Conservation (phyloP, 2,797 vertebrate species). For the Tragopan temminckii region DNA sequence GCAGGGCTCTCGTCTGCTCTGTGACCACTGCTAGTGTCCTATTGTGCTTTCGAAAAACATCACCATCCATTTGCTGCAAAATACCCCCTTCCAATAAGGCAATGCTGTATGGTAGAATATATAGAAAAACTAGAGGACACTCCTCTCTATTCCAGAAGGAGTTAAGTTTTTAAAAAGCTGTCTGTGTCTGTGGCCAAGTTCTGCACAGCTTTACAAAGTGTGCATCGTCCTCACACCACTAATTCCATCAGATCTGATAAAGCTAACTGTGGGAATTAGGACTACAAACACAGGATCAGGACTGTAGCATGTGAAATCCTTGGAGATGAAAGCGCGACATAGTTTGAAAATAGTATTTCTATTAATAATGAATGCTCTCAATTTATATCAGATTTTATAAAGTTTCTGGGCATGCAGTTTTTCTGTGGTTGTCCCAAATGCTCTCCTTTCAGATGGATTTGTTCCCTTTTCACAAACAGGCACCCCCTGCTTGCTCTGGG, state of each 20-base stretch:
- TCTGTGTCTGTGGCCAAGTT: neutral
- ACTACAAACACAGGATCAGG: conserved; percentile 40
- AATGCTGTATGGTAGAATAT: neutral
- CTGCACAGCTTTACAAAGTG: neutral
- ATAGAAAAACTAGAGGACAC: neutral
- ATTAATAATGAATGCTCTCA: conserved; percentile 50
- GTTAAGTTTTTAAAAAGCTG: neutral
- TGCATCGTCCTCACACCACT: neutral
- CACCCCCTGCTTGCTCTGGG: neutral
- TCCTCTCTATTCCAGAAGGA: neutral
- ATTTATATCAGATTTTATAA: conserved; percentile 42
- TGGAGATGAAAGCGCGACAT: conserved; percentile 11
- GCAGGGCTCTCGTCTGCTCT: neutral
- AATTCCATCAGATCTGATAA: conserved; percentile 26
- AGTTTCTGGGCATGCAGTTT: neutral
- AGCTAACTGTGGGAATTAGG: conserved; percentile 45
- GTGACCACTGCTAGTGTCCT: accelerated
- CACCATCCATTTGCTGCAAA: neutral
- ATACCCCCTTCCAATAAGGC: neutral
- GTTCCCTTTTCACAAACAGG: neutral
- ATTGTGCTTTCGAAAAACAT: neutral
- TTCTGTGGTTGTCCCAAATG: neutral
- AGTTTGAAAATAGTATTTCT: conserved; percentile 61
- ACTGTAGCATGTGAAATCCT: conserved; percentile 24
- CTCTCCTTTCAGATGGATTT: conserved; percentile 2